Base-by-base conservation (phyloP, 2,113 vertebrate species). In the Pituophis catenifer region DNA sequence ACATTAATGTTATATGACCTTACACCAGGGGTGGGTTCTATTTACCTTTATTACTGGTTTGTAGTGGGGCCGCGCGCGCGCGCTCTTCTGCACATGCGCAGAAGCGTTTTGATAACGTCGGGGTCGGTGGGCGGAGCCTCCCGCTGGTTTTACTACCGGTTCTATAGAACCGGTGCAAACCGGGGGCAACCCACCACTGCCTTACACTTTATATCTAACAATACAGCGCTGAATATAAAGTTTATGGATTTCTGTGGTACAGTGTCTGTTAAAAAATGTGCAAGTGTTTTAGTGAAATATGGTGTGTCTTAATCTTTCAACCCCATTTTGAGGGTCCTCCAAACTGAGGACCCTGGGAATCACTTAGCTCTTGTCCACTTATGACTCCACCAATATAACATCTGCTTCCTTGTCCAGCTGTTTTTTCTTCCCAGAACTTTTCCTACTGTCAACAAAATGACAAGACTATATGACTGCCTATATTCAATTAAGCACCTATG, bases 401-500 rank as follows among this genome's bases (percentile, higher is more conserved):
- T 81, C 65, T 19, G 33, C 58, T 50, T 85, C 38, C 24, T 81
- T 57, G 92, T 87, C 24, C 19, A 62, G 65, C 5, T 54, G 8
- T 3, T 50, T 65, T 29, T 86, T 26, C 94, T 44, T 96, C 93
- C 48, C 44, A 7, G 85, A 13, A 9, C 4, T 17, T 29, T 12
- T 3, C 26, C 94, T 98, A 97, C 96, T 75, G 91, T 95, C 98
- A 98, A 93, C 97, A 97, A 95, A 98, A 98, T 98, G 93, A 97
- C 96, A 0, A 97, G 97, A 94, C 97, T 98, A 94, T 93, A 96
- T 96, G 89, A 98, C 96, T 98, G 98, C 95, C 97, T 95, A 95
- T 98, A 97, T 93, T 96, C 96, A 87, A 97, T 95, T 0, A 98
- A 98, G 95, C 98, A 98, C 98, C 98, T 98, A 94, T 90, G 96